Evolutionary conservation across 2,888 invertebrate species (phyloP), one percentile per base, ranked within the genome.

Genomic region (Trissoscelio sp.): DNA sequence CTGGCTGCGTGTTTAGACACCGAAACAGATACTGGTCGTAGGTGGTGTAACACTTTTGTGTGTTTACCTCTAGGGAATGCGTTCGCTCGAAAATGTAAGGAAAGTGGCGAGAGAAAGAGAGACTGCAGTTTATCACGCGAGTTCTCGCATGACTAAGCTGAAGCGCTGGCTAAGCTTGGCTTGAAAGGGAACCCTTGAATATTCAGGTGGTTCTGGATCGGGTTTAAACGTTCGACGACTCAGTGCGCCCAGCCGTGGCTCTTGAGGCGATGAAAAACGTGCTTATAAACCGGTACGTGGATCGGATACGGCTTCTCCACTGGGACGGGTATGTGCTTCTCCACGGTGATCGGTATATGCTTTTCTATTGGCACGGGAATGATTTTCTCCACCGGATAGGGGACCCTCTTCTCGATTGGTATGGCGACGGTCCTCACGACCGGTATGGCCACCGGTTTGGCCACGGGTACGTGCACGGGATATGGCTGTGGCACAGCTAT

Each of bases 201-300:
- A 75, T 75, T 66, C 37, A 66, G 51, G n/a, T 6, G 31, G 31
- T 46, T 62, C 46, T 12, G 62, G 20, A 18, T 60, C 5, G 39
- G 3, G n/a, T n/a, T n/a, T n/a, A n/a, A n/a, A n/a, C n/a, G n/a
- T n/a, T 60, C 60, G 24, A n/a, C 16, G 48, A 28, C 22, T 78
- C 73, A 79, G 31, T 64, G 79, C 34, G 31, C 28, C 78, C 81
- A 82, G 9, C 85, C 85, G 39, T 87, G 82, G 77, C 86, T 89
- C 87, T 94, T 95, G 84, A 93, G 93, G 37, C 94, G 94, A 85
- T 95, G 95, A 86, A 94, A 94, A 79, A 95, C 92, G 78, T 94
- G 94, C 90, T 95, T 95, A 88, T 95, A 94, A 11, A 95, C 94
- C 0, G 95, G 95, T 51, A 95, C 94, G 87, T 95, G 94, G 81